These are phyloP conservation scores for Parazoanthus darwini DNA, from an alignment of 92 coral and sea anemone species.

Conservation along the genomic window DNA sequence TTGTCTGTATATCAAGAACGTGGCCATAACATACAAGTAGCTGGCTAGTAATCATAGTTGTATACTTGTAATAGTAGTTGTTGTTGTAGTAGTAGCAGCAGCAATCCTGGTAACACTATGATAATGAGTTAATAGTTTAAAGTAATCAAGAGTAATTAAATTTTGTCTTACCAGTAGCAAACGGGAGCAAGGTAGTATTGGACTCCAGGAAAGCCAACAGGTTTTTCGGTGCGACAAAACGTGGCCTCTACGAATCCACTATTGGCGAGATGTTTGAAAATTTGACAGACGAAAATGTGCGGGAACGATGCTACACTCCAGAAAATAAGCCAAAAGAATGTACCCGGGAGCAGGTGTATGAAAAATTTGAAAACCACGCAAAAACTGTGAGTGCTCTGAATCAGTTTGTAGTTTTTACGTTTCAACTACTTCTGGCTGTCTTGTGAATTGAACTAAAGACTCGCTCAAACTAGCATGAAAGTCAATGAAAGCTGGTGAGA, in stretches of 20 bases:
- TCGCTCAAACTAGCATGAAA: no score
- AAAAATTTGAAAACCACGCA: not conserved
- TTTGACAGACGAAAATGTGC: constrained; percentile 23
- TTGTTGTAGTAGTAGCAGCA: no score
- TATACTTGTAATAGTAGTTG: no score
- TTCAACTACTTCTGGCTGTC: no score
- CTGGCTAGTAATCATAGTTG: no score
- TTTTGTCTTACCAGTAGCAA: not conserved
- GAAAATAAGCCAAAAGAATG: not conserved
- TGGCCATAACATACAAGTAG: no score
- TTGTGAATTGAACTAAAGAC: no score
- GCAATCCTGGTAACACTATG: no score
- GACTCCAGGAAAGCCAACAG: not conserved
- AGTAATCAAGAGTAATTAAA: not conserved
- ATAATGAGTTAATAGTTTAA: not conserved
- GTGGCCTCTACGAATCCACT: not conserved
- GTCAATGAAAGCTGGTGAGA: no score
- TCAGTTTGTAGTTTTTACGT: no score
- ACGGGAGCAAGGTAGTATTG: not conserved
- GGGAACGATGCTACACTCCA: constrained; percentile 13
- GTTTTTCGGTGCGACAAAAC: not conserved
- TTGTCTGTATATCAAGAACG: no score
- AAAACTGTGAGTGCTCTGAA: not conserved
- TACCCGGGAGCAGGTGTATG: constrained; percentile 1
- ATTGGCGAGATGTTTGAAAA: not conserved